Evolutionary conservation across 2,113 vertebrate genomes (phyloP).

Genomic region (Sinocyclocheilus maitianheensis): DNA sequence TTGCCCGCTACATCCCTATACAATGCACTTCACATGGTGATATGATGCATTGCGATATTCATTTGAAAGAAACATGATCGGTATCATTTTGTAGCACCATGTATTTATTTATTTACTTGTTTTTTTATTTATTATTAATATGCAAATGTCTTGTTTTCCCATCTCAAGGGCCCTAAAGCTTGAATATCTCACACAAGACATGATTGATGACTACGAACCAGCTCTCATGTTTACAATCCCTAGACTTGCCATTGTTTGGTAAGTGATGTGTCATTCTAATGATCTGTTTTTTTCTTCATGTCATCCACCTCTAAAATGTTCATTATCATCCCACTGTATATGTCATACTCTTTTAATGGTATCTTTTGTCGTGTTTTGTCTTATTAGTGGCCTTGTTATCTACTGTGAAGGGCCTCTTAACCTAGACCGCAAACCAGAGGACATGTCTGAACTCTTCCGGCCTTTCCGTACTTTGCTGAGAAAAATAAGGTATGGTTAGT

Average conservation of each 20-base stretch:
- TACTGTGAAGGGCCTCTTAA: slow-evolving; percentile 94
- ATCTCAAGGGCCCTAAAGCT: slow-evolving; percentile 86
- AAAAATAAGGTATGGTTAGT: slow-evolving; percentile 87
- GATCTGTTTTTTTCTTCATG: not conserved
- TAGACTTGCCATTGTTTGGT: slow-evolving; percentile 97
- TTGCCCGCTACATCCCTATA: not conserved
- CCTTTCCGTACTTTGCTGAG: slow-evolving; percentile 93
- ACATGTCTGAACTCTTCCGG: slow-evolving; percentile 97
- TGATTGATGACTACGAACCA: slow-evolving; percentile 98
- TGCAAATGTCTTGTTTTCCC: not conserved
- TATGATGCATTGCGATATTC: not conserved
- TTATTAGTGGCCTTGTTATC: slow-evolving; percentile 90
- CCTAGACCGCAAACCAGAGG: slow-evolving; percentile 90
- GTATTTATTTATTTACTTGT: not conserved
- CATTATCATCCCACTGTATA: not conserved
- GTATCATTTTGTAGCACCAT: too few relatives aligned
- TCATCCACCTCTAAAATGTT: not conserved
- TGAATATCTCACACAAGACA: slow-evolving; percentile 97
- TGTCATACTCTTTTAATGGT: not conserved
- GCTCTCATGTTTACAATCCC: slow-evolving; percentile 99
- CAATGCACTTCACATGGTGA: not conserved
- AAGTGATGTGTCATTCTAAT: slow-evolving; percentile 66
- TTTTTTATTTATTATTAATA: not conserved
- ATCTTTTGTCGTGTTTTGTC: slow-evolving; percentile 53
- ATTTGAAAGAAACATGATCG: not conserved